These are phyloP conservation scores for Hypolimnas misippus DNA, from an alignment of 2,888 invertebrate genomes.

Conservation along the genomic window DNA sequence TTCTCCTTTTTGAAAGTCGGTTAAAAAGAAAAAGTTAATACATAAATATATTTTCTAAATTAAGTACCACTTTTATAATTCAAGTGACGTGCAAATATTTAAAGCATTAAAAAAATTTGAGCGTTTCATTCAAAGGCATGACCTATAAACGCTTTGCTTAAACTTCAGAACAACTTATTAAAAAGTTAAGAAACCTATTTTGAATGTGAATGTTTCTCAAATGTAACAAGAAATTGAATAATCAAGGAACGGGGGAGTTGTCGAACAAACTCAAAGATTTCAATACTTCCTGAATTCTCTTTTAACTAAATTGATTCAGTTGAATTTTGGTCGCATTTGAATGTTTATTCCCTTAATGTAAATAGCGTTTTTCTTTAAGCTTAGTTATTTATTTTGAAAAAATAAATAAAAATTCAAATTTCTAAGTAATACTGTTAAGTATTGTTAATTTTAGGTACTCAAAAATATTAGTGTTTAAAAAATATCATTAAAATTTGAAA, in stretches of 20 bases:
- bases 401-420: neutral
- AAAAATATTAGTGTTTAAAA: too few species aligned
- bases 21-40: too few species aligned
- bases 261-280: conserved; percentile 14
- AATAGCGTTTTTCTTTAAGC: conserved; percentile 1
- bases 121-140: conserved; percentile 34
- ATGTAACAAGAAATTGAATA: conserved; percentile 41
- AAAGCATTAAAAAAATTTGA: too few species aligned
- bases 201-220: conserved; percentile 45
- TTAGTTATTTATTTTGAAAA: neutral
- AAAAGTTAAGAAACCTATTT: conserved; percentile 40
- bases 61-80: too few species aligned
- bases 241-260: conserved; percentile 38
- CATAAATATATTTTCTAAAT: too few species aligned
- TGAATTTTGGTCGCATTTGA: conserved; percentile 10
- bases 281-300: conserved; percentile 17
- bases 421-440: neutral
- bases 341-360: neutral
- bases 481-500: too few species aligned
- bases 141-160: conserved; percentile 31
- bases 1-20: too few species aligned
- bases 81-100: too few species aligned
- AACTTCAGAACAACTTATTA: conserved; percentile 32
- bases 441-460: too few species aligned
- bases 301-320: conserved; percentile 14